Evolutionary conservation across 2,797 vertebrate genomes (phyloP).

Genomic region (Hydrocynus forskahlii): DNA sequence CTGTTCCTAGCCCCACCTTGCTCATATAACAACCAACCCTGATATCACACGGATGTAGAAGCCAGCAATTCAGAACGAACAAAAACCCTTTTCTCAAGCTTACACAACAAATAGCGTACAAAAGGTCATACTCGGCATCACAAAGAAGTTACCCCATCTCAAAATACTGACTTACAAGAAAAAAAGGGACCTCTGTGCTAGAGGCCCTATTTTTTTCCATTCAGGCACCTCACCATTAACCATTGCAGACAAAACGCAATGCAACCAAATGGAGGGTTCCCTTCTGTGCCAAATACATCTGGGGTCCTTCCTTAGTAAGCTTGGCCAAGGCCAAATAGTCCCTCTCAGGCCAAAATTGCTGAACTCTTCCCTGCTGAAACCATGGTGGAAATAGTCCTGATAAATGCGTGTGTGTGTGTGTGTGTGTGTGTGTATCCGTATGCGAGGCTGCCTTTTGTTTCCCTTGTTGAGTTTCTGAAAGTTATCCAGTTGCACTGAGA

Average conservation of each 20-base stretch:
- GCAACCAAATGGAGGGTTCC: constrained; percentile 20
- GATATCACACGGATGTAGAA: constrained; percentile 7
- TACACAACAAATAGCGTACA: background rate
- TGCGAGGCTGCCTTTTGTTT: constrained; percentile 19
- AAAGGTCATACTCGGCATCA: background rate
- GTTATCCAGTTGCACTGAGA: constrained; percentile 15
- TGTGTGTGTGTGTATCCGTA: constrained; percentile 16
- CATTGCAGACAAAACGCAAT: constrained; percentile 1
- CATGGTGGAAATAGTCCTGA: constrained; percentile 16
- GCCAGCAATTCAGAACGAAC: background rate
- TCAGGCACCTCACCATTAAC: background rate
- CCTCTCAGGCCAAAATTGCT: background rate
- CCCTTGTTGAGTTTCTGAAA: constrained; percentile 39
- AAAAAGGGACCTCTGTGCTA: background rate
- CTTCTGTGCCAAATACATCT: background rate
- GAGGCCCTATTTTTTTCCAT: background rate
- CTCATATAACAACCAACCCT: background rate
- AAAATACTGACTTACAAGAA: background rate
- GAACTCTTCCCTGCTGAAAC: constrained; percentile 43
- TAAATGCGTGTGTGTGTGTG: background rate
- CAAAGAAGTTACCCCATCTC: background rate
- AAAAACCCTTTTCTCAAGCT: constrained; percentile 3
- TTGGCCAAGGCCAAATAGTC: constrained; percentile 7
- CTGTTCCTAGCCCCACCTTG: background rate
- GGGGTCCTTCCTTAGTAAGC: constrained; percentile 13